Percentiles rank a stretch among this genome's conserved stretches.
These are phyloP conservation scores for Lamellibrachia satsuma DNA, from an alignment of 2,888 invertebrate genomes.

Conservation along the genomic window DNA sequence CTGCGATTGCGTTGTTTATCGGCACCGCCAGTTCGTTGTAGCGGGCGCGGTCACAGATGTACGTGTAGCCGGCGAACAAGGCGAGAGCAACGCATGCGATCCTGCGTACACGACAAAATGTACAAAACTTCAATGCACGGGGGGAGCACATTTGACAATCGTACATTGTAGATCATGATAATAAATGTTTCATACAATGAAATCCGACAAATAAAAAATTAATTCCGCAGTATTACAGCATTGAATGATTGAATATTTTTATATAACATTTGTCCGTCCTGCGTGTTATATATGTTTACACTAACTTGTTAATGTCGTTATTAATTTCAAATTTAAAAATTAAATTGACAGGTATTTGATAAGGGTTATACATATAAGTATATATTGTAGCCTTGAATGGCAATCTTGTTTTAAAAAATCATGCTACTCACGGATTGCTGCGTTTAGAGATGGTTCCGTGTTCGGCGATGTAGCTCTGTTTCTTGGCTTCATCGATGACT, in stretches of 20 bases:
- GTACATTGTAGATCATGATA: too few relatives aligned
- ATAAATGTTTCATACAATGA: too few relatives aligned
- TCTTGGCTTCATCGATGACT: background rate
- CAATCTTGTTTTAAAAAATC: background rate
- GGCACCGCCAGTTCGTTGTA: constrained; percentile 21
- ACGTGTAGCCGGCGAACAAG: constrained; percentile 28
- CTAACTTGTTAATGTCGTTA: too few relatives aligned
- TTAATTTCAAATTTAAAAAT: too few relatives aligned
- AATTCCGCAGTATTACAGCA: too few relatives aligned
- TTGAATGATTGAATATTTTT: too few relatives aligned
- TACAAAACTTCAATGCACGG: background rate
- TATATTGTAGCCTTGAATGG: too few relatives aligned
- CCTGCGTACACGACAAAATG: background rate
- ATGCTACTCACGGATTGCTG: background rate
- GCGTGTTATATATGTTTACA: too few relatives aligned
- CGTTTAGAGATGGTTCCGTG: background rate
- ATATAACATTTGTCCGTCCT: too few relatives aligned
- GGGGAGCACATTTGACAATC: background rate
- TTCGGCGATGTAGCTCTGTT: background rate
- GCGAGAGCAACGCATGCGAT: constrained; percentile 22
- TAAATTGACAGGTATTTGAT: background rate
- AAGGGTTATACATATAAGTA: too few relatives aligned
- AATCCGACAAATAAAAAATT: too few relatives aligned
- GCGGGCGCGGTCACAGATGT: constrained; percentile 32
- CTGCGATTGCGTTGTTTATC: background rate